Evolutionary conservation across 2,113 vertebrate species (phyloP), one percentile per base, ranked within the genome.

Genomic region (Kryptolebias marmoratus): DNA sequence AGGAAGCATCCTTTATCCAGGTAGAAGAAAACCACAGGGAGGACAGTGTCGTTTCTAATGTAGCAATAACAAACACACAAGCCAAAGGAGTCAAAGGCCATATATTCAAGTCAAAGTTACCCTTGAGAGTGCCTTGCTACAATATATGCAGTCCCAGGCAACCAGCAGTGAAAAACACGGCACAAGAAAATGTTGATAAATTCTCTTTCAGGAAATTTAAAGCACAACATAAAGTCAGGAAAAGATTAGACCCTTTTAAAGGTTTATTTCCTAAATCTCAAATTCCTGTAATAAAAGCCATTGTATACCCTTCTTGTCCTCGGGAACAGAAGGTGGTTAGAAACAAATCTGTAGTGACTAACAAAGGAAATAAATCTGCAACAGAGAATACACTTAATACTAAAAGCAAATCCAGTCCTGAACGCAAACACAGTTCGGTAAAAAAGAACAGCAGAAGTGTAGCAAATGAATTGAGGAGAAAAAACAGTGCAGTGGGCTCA

Each of bases 51-150:
- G 90, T 87, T 87, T 90, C 92, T 71, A 92, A 89, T 84, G 93
- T 93, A 89, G 89, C 87, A 86, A 93, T 85, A 93, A 92, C 88
- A 83, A 95, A 92, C 81, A 89, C 85, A 55, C 93, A 90, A 81
- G 77, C 91, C 86, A 93, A 92, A 91, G 91, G 95, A 59, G 61
- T 88, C 1, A 58, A 94, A 94, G 91, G 84, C 79, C 88, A 92
- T 91, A 93, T 93, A 91, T 93, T 87, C 91, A 97, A 95, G 87
- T 98, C 97, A 88, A 98, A 95, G 87, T 93, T 98, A 91, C 97
- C 97, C 22, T 77, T 98, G 87, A 96, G 96, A 88, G 93, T 93
- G 60, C 90, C 90, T 84, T 87, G 88, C 78, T 90, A 81, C 90
- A 90, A 93, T 90, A 87, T 81, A 89, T 85, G 90, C 88, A 94